Percentiles rank a stretch among this genome's conserved stretches.
phyloP scores from a whole-genome alignment of 2,113 vertebrate species.

The Haemorhous mexicanus region DNA sequence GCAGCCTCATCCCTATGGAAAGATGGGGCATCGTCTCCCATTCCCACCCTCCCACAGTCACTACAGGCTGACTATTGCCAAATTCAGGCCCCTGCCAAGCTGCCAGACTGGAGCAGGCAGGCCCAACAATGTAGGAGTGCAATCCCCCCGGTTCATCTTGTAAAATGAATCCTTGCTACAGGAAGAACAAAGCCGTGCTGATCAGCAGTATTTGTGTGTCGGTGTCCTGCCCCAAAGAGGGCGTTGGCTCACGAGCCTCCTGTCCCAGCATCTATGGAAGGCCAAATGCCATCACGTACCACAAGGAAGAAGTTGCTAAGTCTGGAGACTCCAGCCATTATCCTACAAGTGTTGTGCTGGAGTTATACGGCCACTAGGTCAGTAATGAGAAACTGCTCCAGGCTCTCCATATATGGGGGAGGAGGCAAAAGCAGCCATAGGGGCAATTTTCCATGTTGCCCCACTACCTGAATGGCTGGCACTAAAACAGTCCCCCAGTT shows the following conservation, averaged over 20 bases:
- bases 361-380: neutral
- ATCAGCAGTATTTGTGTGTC: neutral
- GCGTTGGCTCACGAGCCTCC: rapidly evolving
- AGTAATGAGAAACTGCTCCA: neutral
- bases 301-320: neutral
- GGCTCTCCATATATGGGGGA: neutral
- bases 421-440: neutral
- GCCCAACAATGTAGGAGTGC: neutral
- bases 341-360: neutral
- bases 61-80: neutral
- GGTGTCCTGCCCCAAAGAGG: neutral
- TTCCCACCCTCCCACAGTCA: rapidly evolving
- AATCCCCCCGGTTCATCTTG: neutral
- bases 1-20: neutral
- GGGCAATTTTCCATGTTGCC: neutral
- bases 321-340: neutral
- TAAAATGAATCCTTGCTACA: neutral
- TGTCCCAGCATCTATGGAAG: neutral
- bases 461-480: neutral
- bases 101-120: neutral
- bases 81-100: neutral
- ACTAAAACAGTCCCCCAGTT: neutral
- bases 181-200: neutral
- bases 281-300: neutral
- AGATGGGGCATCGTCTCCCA: rapidly evolving